These are phyloP conservation scores for Manis pentadactyla DNA, from an alignment of 2,797 vertebrate species.

Conservation along the genomic window DNA sequence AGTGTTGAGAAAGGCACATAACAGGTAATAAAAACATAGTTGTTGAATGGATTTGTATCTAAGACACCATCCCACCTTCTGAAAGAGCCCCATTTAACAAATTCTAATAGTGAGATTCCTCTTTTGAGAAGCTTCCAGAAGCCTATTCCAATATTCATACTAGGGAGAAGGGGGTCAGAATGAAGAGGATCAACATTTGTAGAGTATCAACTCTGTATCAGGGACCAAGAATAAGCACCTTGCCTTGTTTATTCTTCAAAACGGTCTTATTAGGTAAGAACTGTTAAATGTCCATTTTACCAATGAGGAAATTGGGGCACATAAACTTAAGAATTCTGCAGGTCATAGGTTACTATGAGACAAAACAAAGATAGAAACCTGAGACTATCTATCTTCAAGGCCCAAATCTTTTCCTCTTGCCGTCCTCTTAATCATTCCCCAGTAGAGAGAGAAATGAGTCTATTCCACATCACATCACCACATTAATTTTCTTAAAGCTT, in stretches of 20 bases:
- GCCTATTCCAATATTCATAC: neutral
- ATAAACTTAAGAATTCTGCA: constrained; percentile 28
- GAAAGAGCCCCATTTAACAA: neutral
- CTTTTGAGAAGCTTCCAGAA: constrained; percentile 45
- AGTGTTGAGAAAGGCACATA: constrained; percentile 18
- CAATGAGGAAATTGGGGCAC: neutral
- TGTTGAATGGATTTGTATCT: constrained; percentile 25
- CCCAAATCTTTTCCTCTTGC: neutral
- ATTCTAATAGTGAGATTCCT: neutral
- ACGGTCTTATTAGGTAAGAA: neutral
- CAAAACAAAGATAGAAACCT: neutral
- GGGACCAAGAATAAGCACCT: neutral
- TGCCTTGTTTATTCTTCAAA: neutral
- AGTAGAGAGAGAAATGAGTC: neutral
- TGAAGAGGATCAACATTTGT: neutral
- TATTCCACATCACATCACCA: neutral
- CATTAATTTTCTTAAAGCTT: constrained; percentile 2
- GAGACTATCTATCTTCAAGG: neutral
- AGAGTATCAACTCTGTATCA: neutral
- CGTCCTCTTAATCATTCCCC: neutral
- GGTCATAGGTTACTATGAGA: neutral
- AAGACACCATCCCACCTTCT: neutral
- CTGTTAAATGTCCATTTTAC: neutral
- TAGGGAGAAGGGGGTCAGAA: neutral
- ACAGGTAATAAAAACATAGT: neutral